These are phyloP conservation scores for Mirza zaza DNA, from an alignment of 2,113 vertebrate genomes.

Conservation along the genomic window DNA sequence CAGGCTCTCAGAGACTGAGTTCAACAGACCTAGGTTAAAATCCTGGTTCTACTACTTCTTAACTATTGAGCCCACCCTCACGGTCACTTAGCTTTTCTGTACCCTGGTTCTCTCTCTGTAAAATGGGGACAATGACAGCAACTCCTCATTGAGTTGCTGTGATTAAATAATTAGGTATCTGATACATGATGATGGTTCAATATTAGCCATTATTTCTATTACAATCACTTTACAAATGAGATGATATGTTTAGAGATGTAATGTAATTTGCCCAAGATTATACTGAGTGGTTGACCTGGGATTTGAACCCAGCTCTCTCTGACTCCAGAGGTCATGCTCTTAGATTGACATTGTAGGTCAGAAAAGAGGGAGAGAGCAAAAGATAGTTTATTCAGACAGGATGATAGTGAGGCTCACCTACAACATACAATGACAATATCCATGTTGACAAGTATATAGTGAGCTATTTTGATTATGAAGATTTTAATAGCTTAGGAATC, in stretches of 20 bases:
- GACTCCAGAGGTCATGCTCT: neutral
- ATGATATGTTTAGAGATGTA: neutral
- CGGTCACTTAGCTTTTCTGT: neutral
- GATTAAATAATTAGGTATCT: constrained; percentile 13
- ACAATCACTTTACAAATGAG: neutral
- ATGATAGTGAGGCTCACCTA: neutral
- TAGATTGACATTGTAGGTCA: neutral
- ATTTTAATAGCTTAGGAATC: neutral
- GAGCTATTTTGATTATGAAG: neutral
- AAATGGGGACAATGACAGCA: neutral
- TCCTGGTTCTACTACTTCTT: neutral
- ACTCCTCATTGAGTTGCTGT: neutral
- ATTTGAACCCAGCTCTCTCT: neutral
- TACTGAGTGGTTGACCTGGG: neutral
- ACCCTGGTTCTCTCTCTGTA: neutral
- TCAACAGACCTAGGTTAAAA: neutral
- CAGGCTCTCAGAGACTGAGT: neutral
- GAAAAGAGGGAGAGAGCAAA: neutral
- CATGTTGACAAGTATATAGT: neutral
- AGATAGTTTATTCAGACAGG: neutral
- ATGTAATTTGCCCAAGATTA: neutral
- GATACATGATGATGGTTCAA: neutral
- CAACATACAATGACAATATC: neutral
- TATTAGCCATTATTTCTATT: neutral
- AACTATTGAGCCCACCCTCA: neutral